phyloP scores from a whole-genome alignment of 2,888 invertebrate genomes.

The Oscheius sp. region DNA sequence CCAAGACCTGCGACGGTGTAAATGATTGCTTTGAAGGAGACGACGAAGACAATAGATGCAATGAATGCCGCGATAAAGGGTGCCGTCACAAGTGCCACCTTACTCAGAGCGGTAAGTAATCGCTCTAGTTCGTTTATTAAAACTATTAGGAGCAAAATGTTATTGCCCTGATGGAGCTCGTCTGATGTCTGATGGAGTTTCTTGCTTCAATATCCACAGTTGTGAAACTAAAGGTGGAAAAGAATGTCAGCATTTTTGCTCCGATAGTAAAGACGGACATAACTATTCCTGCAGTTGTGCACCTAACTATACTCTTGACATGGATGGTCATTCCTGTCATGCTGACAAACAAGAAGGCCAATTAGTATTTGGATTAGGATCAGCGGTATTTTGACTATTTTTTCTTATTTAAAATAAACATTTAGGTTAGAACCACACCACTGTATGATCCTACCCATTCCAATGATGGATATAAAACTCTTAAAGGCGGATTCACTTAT shows the following conservation, averaged over 20 bases:
- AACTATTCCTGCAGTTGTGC: slow-evolving; percentile 52
- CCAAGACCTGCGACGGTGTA: slow-evolving; percentile 67
- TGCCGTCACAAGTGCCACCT: slow-evolving; percentile 45
- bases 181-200: slow-evolving; percentile 33
- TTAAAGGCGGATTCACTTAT: slow-evolving; percentile 32
- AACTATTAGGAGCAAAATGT: slow-evolving; percentile 37
- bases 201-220: slow-evolving; percentile 47
- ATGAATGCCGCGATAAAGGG: slow-evolving; percentile 36
- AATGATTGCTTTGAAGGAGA: slow-evolving; percentile 69
- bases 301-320: slow-evolving; percentile 43
- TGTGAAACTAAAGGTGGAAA: slow-evolving; percentile 35
- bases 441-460: slow-evolving; percentile 30
- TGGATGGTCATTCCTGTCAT: slow-evolving; percentile 46
- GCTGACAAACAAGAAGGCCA: slow-evolving; percentile 35
- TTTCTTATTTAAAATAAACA: not conserved
- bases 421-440: slow-evolving; percentile 36
- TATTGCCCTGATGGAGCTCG: slow-evolving; percentile 37
- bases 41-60: slow-evolving; percentile 68
- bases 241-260: slow-evolving; percentile 89
- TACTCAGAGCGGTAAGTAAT: slow-evolving; percentile 28
- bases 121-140: not conserved
- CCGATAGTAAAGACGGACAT: slow-evolving; percentile 85
- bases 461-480: slow-evolving; percentile 23
- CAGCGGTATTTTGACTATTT: slow-evolving; percentile 20
- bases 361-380: slow-evolving; percentile 36